Evolutionary conservation across 2,113 vertebrate species (phyloP).

Genomic region (Machaerirhynchus nigripectus): DNA sequence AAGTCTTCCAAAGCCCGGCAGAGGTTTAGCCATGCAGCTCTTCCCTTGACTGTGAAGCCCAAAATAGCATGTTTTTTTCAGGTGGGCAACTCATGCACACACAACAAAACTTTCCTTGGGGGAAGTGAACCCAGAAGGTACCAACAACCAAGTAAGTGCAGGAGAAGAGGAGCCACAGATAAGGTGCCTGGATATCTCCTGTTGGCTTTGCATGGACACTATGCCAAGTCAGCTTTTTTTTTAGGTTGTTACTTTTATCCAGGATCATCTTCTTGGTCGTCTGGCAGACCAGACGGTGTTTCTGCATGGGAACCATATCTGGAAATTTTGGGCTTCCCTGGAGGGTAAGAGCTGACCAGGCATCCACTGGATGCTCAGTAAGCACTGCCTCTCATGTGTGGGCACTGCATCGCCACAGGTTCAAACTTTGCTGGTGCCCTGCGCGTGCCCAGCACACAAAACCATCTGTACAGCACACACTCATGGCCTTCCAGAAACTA

Average conservation of each 20-base stretch:
- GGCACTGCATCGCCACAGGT: rapidly evolving
- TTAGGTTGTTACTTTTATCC: neutral
- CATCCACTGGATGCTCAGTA: neutral
- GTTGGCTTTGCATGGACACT: neutral
- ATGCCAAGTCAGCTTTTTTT: neutral
- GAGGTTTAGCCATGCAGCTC: neutral
- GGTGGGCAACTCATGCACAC: neutral
- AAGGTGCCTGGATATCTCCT: neutral
- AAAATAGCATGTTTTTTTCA: neutral
- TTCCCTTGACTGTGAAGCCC: neutral
- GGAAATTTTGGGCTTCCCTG: neutral
- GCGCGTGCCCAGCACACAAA: neutral
- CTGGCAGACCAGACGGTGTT: neutral
- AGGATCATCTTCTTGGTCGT: neutral
- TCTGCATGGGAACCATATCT: neutral
- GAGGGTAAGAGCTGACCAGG: neutral
- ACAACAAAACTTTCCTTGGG: neutral
- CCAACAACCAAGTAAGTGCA: neutral
- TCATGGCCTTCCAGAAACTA: neutral
- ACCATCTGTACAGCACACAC: rapidly evolving
- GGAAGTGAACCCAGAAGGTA: neutral
- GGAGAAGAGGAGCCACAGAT: neutral
- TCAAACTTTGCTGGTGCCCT: neutral
- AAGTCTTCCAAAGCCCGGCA: neutral
- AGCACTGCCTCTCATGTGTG: neutral